Evolutionary conservation across 2,113 vertebrate species (phyloP), one percentile per base, ranked within the genome.

Genomic region (Falco punctatus): DNA sequence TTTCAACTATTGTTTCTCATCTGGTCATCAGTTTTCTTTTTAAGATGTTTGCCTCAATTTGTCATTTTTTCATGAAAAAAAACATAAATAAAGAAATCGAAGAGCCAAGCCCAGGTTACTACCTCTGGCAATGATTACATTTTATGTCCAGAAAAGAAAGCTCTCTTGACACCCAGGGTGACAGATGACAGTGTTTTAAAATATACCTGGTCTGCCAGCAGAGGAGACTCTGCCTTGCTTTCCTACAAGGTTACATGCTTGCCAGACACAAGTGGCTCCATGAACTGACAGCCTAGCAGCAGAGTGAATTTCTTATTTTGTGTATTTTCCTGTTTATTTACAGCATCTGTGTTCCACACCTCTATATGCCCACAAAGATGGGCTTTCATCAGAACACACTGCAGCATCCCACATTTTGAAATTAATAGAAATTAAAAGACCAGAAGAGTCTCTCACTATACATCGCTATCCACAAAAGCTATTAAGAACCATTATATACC

Each of bases 31-130:
- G n/a, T 73, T 88, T 91, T 71, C 58, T 84, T 84, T 88, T 72
- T 54, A 78, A 89, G 54, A 77, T 38, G 28, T 86, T 82, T 90
- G 38, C 52, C 55, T 92, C 8, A 2, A 73, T 96, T 95, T 85
- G 46, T 73, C 72, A 54, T 81, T 79, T 92, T 94, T 89, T 79
- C n/a, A 74, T 94, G 65, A 91, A 26, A 89, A 87, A 91, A 74
- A 89, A 61, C 28, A 91, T 64, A 92, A 91, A 83, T 88, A 92
- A 90, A 87, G 83, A 81, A 77, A 94, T 92, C 26, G 49, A 75
- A 75, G 52, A 89, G 35, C 57, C 57, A 69, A 91, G 49, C 19
- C 87, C 61, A 87, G 74, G 33, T 48, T 87, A 26, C 35, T 85
- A 8, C 33, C 73, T 87, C 78, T 93, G 81, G 40, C 78, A 90